Conservation (phyloP, 2,113 vertebrate species). For the Erinaceus europaeus region DNA sequence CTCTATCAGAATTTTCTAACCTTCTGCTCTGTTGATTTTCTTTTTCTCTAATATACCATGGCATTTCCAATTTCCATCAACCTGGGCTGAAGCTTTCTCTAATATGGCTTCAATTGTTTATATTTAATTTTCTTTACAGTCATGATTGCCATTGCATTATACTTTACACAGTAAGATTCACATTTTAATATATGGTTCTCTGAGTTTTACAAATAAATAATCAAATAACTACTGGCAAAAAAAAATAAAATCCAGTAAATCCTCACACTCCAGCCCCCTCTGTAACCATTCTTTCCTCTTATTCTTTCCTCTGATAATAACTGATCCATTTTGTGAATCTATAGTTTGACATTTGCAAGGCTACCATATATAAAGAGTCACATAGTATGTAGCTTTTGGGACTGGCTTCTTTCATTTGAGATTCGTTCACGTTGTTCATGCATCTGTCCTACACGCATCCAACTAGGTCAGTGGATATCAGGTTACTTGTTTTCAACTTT, state of each 20-base stretch:
- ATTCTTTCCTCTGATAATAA: neutral
- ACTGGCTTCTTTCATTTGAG: neutral
- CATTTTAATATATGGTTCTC: neutral
- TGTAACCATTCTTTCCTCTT: neutral
- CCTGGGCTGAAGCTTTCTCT: neutral
- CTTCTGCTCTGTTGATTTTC: neutral
- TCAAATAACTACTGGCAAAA: neutral
- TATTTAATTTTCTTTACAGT: neutral
- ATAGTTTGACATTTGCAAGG: neutral
- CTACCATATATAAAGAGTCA: neutral
- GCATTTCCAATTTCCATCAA: neutral
- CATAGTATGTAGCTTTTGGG: neutral
- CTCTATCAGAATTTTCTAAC: neutral
- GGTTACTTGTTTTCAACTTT: no score
- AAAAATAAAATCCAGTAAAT: neutral
- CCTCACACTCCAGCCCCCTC: neutral
- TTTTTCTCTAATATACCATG: neutral
- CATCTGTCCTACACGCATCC: no score
- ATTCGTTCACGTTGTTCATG: neutral
- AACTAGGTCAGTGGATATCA: no score
- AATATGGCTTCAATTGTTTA: neutral
- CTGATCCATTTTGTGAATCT: neutral
- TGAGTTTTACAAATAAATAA: neutral
- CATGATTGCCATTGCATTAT: neutral
- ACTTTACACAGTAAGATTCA: neutral